These are phyloP conservation scores for Nomada goodeniana DNA, from an alignment of 2,888 invertebrate species.

Conservation along the genomic window DNA sequence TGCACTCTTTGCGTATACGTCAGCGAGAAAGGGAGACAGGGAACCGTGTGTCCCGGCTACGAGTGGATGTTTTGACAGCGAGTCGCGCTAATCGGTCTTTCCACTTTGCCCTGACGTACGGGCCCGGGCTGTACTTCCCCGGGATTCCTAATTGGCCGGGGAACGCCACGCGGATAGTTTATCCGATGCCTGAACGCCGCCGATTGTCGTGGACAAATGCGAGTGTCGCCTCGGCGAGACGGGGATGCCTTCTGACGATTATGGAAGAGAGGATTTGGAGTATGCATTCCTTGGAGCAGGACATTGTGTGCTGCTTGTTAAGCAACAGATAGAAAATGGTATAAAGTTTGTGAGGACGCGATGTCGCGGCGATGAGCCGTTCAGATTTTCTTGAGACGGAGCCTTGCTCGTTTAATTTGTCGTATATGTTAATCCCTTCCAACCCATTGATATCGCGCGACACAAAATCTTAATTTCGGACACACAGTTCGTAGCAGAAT, in stretches of 20 bases:
- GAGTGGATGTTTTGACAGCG: conserved; percentile 81
- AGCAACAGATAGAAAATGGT: no score
- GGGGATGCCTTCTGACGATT: conserved; percentile 17
- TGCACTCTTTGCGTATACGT: conserved; percentile 72
- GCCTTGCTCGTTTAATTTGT: no score
- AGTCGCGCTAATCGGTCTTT: conserved; percentile 82
- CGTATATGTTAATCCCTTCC: no score
- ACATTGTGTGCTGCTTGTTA: no score
- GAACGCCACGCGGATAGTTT: conserved; percentile 40
- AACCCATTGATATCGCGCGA: no score
- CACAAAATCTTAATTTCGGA: no score
- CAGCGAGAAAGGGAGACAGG: conserved; percentile 32
- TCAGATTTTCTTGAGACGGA: no score
- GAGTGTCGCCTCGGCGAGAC: conserved; percentile 40
- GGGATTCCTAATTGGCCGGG: conserved; percentile 70
- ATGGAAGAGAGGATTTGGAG: conserved; percentile 37
- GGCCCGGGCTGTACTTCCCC: conserved; percentile 52
- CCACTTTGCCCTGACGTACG: conserved; percentile 76
- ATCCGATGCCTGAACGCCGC: conserved; percentile 52
- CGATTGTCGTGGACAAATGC: conserved; percentile 71
- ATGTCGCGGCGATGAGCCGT: no score
- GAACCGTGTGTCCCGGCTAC: conserved; percentile 55
- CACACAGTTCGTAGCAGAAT: no score
- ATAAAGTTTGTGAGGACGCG: no score
- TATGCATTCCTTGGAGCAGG: not conserved